Evolutionary conservation across 2,797 vertebrate species (phyloP), one percentile per base, ranked within the genome.

Genomic region (Galaxias olidus): DNA sequence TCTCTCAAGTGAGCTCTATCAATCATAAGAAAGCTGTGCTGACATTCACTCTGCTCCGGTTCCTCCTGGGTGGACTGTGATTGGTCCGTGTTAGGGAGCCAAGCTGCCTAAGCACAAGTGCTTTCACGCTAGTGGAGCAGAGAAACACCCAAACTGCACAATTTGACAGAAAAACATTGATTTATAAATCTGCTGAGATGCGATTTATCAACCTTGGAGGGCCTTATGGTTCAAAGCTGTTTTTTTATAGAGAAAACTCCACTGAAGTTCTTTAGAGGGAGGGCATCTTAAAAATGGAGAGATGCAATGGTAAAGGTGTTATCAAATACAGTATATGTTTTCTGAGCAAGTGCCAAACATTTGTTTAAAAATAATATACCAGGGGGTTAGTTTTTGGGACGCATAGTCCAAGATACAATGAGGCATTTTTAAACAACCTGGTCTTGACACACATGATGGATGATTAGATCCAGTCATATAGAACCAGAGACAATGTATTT

Each of bases 11-110:
- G 82, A 88, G 82, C 73, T 73, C 84, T 83, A 90, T 92, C 86
- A 84, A 88, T 91, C 87, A 91, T 84, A 63, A 10, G 41, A 53
- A 66, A 75, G 67, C 44, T 75, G 57, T 59, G 71, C 75, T 81
- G 89, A 90, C 86, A 84, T 80, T 75, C 83, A 88, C 86, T 84
- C 74, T 84, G 82, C 80, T 80, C 72, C 19, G 74, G 85, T 86
- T 88, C 84, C 86, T 84, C 83, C 81, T 66, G 57, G 86, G 83
- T 87, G 86, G 84, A 47, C 71, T 57, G 77, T 86, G 87, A 83
- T 86, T 90, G 79, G 81, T 61, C 19, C 54, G 48, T n/a, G 63
- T 71, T 14, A 44, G 62, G 47, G 59, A 71, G 65, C 71, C 9
- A 10, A 11, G 61, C 9, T 67, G 73, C 56, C 67, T 46, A 55